Evolutionary conservation across 37 sponge, comb jelly and placozoan genomes (phyloP).

Genomic region (Corticium candelabrum): DNA sequence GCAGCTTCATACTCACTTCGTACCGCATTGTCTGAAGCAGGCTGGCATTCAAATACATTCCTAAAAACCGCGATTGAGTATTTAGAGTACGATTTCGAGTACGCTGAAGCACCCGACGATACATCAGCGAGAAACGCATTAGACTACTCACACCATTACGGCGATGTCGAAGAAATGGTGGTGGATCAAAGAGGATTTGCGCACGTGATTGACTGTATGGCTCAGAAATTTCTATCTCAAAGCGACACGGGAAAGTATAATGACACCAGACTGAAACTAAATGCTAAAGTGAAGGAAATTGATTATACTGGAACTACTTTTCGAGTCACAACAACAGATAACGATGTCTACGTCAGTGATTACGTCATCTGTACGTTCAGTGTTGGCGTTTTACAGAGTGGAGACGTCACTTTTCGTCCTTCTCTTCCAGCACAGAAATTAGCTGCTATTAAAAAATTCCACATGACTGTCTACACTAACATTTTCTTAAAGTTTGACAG

Average conservation of each 20-base stretch:
- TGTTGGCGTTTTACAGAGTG: constrained; percentile 10
- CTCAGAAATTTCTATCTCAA: constrained; percentile 2
- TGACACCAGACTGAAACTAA: constrained; percentile 17
- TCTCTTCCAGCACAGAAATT: constrained; percentile 6
- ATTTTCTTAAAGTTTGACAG: constrained; percentile 16
- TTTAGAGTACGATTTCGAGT: background rate
- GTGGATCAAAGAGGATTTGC: constrained; percentile 5
- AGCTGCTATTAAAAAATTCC: constrained; percentile 9
- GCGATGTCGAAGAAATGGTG: constrained; percentile 6
- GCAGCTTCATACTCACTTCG: background rate
- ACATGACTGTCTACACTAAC: constrained; percentile 2
- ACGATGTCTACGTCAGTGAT: background rate
- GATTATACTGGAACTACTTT: constrained; percentile 3
- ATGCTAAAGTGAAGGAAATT: constrained; percentile 12
- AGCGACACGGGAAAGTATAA: background rate
- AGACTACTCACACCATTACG: background rate
- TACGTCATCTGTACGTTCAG: constrained; percentile 11
- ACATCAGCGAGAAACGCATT: background rate
- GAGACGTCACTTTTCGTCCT: constrained; percentile 3
- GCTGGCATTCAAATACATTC: background rate
- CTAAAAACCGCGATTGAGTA: background rate
- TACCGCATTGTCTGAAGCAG: background rate
- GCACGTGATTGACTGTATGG: background rate
- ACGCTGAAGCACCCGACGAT: background rate
- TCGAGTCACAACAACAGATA: background rate